These are phyloP conservation scores for Onychostoma macrolepis DNA, from an alignment of 2,113 vertebrate species.

Conservation along the genomic window DNA sequence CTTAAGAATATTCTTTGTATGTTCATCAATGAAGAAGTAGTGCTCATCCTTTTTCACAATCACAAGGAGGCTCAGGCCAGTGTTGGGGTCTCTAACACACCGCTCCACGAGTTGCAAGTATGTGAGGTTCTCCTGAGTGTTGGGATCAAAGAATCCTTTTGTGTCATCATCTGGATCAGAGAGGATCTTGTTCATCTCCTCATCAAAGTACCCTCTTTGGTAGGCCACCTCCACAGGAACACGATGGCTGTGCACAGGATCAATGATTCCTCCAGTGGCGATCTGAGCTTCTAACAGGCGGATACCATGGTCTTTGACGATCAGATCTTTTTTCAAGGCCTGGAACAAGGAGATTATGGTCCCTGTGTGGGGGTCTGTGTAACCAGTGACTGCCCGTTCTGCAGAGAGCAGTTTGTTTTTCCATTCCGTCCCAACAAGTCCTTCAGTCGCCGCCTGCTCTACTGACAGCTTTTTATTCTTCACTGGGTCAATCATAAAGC, in stretches of 20 bases:
- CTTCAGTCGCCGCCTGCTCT: constrained; percentile 36
- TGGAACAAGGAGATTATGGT: constrained; percentile 82
- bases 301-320: constrained; percentile 69
- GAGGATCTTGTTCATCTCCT: too few species aligned
- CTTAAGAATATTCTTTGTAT: too few species aligned
- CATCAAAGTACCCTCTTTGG: constrained; percentile 60
- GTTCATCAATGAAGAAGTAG: too few species aligned
- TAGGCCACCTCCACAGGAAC: constrained; percentile 82
- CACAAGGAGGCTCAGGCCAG: too few species aligned
- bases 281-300: constrained; percentile 71
- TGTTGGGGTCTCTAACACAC: too few species aligned
- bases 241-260: constrained; percentile 66
- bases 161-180: too few species aligned
- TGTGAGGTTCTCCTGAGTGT: too few species aligned
- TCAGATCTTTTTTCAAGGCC: constrained; percentile 74
- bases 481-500: too few species aligned
- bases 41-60: too few species aligned
- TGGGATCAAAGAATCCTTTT: too few species aligned
- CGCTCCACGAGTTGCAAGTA: too few species aligned
- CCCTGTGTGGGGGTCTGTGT: constrained; percentile 81
- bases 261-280: constrained; percentile 70
- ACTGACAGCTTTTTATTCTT: too few species aligned
- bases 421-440: constrained; percentile 74
- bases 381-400: constrained; percentile 73
- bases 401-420: constrained; percentile 70